Evolutionary conservation across 2,113 vertebrate genomes (phyloP).

Genomic region (Mungos mungo): DNA sequence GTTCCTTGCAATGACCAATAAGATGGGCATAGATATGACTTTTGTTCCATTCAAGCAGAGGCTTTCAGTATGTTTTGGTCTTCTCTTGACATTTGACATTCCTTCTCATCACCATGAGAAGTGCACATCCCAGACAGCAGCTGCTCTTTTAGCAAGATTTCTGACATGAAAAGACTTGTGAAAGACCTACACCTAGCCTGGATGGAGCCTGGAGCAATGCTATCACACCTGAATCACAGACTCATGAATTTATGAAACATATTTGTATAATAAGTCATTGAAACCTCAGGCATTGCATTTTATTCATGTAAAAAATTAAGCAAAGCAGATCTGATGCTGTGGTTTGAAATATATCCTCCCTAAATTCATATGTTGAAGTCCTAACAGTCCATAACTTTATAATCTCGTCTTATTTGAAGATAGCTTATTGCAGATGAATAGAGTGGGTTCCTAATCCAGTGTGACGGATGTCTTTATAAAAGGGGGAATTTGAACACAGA

Average conservation of each 20-base stretch:
- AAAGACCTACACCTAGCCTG: neutral
- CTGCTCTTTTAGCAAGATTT: neutral
- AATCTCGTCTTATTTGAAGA: neutral
- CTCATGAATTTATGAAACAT: neutral
- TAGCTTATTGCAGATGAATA: neutral
- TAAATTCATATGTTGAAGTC: neutral
- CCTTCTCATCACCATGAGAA: neutral
- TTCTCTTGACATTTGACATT: neutral
- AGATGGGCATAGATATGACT: neutral
- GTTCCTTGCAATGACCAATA: neutral
- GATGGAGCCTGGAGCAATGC: neutral
- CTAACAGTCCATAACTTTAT: neutral
- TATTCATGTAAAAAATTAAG: neutral
- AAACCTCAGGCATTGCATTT: neutral
- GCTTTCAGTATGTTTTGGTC: neutral
- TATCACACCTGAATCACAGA: neutral
- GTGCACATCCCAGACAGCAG: neutral
- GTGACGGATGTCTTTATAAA: neutral
- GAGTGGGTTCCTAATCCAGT: neutral
- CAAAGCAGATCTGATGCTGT: neutral
- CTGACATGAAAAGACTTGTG: neutral
- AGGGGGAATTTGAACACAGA: neutral
- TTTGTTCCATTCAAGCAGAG: neutral
- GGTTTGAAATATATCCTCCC: neutral
- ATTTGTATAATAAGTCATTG: neutral